These are phyloP conservation scores for Leucoma salicis DNA, from an alignment of 2,888 invertebrate genomes.

Conservation along the genomic window DNA sequence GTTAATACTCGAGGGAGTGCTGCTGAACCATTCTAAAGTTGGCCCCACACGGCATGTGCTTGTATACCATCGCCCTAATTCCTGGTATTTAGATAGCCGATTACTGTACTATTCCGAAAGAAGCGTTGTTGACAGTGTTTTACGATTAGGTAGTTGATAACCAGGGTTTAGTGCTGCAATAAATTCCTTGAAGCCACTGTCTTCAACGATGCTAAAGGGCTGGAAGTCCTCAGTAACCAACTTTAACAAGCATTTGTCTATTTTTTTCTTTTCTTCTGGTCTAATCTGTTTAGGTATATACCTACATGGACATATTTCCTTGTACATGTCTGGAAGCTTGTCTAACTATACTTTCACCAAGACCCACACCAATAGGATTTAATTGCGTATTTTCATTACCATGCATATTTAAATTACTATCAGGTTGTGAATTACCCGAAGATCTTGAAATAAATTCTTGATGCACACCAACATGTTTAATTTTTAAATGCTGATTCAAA, in stretches of 20 bases:
- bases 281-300: background rate
- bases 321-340: background rate
- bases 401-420: background rate
- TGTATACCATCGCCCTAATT: background rate
- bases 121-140: conserved; percentile 12
- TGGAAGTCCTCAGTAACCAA: conserved; percentile 8
- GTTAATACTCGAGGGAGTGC: too few relatives aligned
- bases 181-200: conserved; percentile 11
- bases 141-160: conserved; percentile 7
- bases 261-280: background rate
- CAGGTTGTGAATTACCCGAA: background rate
- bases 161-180: background rate
- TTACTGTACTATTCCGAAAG: background rate
- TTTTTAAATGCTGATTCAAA: conserved; percentile 9
- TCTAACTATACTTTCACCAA: background rate
- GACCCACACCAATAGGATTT: background rate
- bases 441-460: background rate
- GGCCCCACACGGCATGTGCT: too few relatives aligned
- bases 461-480: conserved; percentile 2
- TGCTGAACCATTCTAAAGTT: too few relatives aligned
- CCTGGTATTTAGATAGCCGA: background rate
- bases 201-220: conserved; percentile 16
- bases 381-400: background rate
- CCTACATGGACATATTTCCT: background rate
- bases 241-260: conserved; percentile 2